Evolutionary conservation across 2,888 invertebrate genomes (phyloP).

Genomic region (Drosophila ustulata): DNA sequence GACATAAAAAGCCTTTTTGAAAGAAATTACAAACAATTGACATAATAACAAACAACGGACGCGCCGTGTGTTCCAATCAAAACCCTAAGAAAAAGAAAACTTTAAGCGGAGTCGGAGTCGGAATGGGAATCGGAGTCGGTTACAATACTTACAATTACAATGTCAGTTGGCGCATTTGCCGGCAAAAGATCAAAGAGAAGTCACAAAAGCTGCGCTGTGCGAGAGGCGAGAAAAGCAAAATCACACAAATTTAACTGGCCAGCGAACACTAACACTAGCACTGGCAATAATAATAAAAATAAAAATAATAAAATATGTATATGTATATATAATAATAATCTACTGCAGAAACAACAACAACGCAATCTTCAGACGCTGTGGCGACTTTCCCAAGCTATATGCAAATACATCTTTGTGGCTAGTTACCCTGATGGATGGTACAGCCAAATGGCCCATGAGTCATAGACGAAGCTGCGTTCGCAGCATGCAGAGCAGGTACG

Average conservation of each 20-base stretch:
- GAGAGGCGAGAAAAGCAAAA: constrained; percentile 58
- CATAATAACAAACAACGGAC: constrained; percentile 59
- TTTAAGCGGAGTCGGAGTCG: constrained; percentile 26
- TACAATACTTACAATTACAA: constrained; percentile 67
- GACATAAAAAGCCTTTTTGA: constrained; percentile 26
- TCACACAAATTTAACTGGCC: constrained; percentile 68
- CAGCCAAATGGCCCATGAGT: constrained; percentile 74
- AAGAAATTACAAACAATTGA: constrained; percentile 69
- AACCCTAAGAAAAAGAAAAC: constrained; percentile 41
- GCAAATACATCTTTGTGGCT: constrained; percentile 75
- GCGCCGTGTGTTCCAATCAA: constrained; percentile 42
- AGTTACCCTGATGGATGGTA: constrained; percentile 77
- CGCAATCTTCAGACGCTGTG: constrained; percentile 10
- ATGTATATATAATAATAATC: constrained; percentile 44
- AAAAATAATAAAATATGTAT: constrained; percentile 59
- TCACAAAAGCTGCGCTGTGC: constrained; percentile 48
- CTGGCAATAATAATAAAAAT: constrained; percentile 48
- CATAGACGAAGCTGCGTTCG: constrained; percentile 46
- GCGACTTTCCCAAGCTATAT: constrained; percentile 75
- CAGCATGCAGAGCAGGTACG: constrained; percentile 66
- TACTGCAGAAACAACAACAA: constrained; percentile 58
- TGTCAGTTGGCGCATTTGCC: constrained; percentile 63
- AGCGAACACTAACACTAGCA: constrained; percentile 59
- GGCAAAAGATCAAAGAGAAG: constrained; percentile 72
- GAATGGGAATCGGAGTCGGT: constrained; percentile 17